Evolutionary conservation across 2,888 invertebrate genomes (phyloP), one percentile per base, ranked within the genome.

Genomic region (Dryadula phaetusa): DNA sequence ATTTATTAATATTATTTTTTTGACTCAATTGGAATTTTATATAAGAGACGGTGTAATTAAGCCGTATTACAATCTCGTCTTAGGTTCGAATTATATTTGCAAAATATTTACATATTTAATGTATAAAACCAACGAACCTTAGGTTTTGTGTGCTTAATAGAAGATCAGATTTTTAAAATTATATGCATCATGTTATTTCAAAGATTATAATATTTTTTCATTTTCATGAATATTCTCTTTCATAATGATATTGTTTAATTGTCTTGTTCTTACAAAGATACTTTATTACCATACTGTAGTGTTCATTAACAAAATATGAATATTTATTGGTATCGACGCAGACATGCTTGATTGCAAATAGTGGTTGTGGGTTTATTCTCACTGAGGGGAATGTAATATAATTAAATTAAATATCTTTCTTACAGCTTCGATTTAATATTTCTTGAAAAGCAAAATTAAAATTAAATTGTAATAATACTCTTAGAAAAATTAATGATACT

Each of bases 251-350:
- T 40, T n/a, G 14, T n/a, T 40, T 7, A n/a, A 34, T 34, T 40
- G n/a, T n/a, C 40, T 5, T 40, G n/a, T 22, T 14, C 32, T 47
- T 47, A 10, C 12, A 20, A 18, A 46, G 46, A 12, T 46, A 20
- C 20, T 46, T 22, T 46, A 46, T 46, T 20, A 18, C 3, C 46
- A 22, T 46, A 46, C 3, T 46, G 42, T 16, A 46, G 20, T 46
- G 46, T 46, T 46, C 20, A 46, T 46, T 46, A 46, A 18, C 20
- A 46, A 20, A 12, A 46, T 46, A 46, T 46, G 46, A 46, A 46
- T 46, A 46, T 46, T 20, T 46, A 46, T 46, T 12, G 18, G 42
- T 6, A 42, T 42, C 16, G 44, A 16, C 16, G 8, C 16, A 18
- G 18, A 16, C 22, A 14, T 22, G 46, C 22, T 2, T 22, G 20